Evolutionary conservation across 2,888 invertebrate genomes (phyloP).

Genomic region (Spatulosminthurus flaviceps): DNA sequence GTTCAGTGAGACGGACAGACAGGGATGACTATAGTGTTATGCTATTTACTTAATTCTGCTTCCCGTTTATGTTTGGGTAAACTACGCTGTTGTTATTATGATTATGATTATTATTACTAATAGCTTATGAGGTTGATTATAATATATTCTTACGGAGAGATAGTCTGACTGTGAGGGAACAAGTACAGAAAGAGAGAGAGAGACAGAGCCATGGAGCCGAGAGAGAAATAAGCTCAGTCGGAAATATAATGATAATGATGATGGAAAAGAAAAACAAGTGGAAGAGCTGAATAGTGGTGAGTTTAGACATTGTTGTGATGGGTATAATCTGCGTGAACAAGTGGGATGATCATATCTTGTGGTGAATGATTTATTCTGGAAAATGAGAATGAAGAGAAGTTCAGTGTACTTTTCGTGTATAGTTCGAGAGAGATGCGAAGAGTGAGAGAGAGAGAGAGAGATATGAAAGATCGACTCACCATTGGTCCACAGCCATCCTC

Average conservation of each 20-base stretch:
- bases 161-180: neutral
- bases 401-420: constrained; percentile 60
- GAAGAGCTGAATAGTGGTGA: constrained; percentile 16
- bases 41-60: constrained; percentile 40
- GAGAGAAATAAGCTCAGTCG: constrained; percentile 16
- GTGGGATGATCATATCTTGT: constrained; percentile 58
- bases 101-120: constrained; percentile 7
- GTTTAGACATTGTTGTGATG: constrained; percentile 27
- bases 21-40: constrained; percentile 3
- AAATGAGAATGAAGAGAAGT: constrained; percentile 62
- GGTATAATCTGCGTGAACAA: constrained; percentile 50
- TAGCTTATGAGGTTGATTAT: constrained; percentile 32
- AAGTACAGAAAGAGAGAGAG: neutral
- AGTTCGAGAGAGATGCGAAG: no score
- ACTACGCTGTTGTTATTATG: constrained; percentile 11
- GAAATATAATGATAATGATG: constrained; percentile 16
- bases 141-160: constrained; percentile 21
- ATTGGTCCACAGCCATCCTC: constrained; percentile 49
- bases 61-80: constrained; percentile 6
- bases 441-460: constrained; percentile 7
- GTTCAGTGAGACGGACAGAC: no score
- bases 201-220: neutral
- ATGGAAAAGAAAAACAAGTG: constrained; percentile 24
- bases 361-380: constrained; percentile 63
- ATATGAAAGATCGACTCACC: constrained; percentile 40